Evolutionary conservation across 2,888 invertebrate species (phyloP), one percentile per base, ranked within the genome.

Genomic region (Dynastes tityus): DNA sequence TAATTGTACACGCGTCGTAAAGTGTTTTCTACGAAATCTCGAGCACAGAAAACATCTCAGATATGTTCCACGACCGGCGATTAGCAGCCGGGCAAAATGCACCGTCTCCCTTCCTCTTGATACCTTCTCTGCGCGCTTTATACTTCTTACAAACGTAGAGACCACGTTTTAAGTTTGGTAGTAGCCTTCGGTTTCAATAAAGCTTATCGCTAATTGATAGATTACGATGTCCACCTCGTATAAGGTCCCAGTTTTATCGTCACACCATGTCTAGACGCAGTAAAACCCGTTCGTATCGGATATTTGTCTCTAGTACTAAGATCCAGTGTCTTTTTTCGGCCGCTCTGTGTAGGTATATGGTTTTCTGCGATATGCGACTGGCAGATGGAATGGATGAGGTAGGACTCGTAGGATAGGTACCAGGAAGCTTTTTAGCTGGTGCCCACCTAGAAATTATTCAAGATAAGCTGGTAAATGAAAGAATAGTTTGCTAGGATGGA

Each of bases 181-280:
- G 45, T 45, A 45, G 71, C 76, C 63, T 76, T 76, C 79, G 49
- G 65, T 45, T 64, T 74, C 76, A 76, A 79, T 79, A 76, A 76
- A 65, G 37, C 79, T 79, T 79, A 79, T 79, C 79, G 68, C 71
- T 79, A 79, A 79, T 79, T 79, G 79, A 79, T 79, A 79, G 79
- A 79, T 79, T 79, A 79, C 76, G 64, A 76, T 58, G 68, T 76
- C 45, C 45, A 45, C 45, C 45, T 45, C 45, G 45, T 45, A 37
- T 37, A 64, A 29, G 65, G 45, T 67, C 77, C 27, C 45, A 37
- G 77, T 45, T 77, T 51, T 65, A 74, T 74, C 70, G 74, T 71
- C 79, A 11, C 45, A 11, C 51, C 9, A 51, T 32, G 79, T 79
- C 79, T 79, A 79, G 79, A 79, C 79, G 45, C 45, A 63, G 75